These are phyloP conservation scores for Pyrgilauda ruficollis DNA, from an alignment of 2,113 vertebrate genomes.

Conservation along the genomic window DNA sequence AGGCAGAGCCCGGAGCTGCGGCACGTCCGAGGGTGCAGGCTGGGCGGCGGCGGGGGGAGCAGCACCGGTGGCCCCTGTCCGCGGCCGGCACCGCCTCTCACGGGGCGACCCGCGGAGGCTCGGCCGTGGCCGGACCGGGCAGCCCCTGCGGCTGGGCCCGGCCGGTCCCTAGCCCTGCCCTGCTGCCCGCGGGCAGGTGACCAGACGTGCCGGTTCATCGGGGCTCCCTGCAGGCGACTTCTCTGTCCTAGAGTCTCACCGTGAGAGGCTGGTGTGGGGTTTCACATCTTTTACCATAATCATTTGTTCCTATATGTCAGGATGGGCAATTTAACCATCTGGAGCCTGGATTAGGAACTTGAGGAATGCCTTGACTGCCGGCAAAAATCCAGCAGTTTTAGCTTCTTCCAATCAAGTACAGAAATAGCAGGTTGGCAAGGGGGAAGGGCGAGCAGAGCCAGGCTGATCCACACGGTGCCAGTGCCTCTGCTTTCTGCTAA, in stretches of 20 bases:
- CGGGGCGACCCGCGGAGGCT: background rate
- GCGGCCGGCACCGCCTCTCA: background rate
- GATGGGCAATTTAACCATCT: background rate
- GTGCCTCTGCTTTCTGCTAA: background rate
- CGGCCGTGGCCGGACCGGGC: background rate
- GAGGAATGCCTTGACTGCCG: slow-evolving; percentile 7
- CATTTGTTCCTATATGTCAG: background rate
- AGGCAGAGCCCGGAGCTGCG: background rate
- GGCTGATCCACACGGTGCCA: background rate
- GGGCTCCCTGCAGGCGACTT: background rate
- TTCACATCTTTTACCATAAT: background rate
- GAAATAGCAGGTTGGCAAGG: slow-evolving; percentile 13
- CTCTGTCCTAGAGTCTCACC: background rate
- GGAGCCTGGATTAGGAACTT: slow-evolving; percentile 17
- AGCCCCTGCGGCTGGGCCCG: background rate
- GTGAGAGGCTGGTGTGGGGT: background rate
- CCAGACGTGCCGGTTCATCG: accelerated
- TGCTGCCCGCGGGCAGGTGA: background rate
- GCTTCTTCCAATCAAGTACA: background rate
- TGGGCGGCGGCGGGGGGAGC: background rate
- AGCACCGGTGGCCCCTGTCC: background rate
- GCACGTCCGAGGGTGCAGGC: background rate
- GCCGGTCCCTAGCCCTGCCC: background rate
- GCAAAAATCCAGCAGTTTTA: slow-evolving; percentile 43
- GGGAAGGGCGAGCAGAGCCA: background rate